Base-by-base conservation (phyloP, 2,113 vertebrate genomes). In the Tychaedon coryphoeus region DNA sequence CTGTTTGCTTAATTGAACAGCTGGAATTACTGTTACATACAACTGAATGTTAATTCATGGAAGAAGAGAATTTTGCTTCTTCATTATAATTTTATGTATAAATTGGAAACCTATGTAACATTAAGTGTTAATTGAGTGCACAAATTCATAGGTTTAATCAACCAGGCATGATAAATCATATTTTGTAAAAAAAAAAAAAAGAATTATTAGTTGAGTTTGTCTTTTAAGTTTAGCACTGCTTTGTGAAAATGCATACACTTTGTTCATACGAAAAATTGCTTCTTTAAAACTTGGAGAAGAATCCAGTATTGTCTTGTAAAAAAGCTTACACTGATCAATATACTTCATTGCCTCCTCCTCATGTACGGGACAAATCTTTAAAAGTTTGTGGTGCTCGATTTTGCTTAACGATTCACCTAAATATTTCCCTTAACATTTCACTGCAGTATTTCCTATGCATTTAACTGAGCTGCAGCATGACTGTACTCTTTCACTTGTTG, bases 1-100 rank as follows among this genome's bases (percentile, higher is more conserved):
- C 98, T 97, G 94, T 96, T 97, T 97, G 97, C 97, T 98, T 98
- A 98, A 98, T 97, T 98, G 97, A 98, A 98, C 97, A 98, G 97
- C 98, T 97, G 97, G 98, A 97, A 98, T 98, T 98, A 98, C 96
- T 92, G 95, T 97, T 98, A 98, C 98, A 96, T 98, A 94, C 94
- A 98, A 97, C 96, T 97, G 97, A 98, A 98, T 97, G 96, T 97
- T 98, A 98, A 98, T 98, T 98, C 95, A 87, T 78, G 78, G 61
- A 88, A 94, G 91, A 96, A 95, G 96, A 96, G 84, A 88, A 89
- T 94, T 93, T 86, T 95, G 87, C 96, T 97, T 91, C 91, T 94
- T 95, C 88, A 85, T 95, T 97, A 97, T 97, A 88, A 97, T 97
- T 97, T 96, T 88, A 90, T 96, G 96, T 97, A 96, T 93, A 97